phyloP scores from a whole-genome alignment of 2,888 invertebrate genomes.

The Fabriciana adippe region DNA sequence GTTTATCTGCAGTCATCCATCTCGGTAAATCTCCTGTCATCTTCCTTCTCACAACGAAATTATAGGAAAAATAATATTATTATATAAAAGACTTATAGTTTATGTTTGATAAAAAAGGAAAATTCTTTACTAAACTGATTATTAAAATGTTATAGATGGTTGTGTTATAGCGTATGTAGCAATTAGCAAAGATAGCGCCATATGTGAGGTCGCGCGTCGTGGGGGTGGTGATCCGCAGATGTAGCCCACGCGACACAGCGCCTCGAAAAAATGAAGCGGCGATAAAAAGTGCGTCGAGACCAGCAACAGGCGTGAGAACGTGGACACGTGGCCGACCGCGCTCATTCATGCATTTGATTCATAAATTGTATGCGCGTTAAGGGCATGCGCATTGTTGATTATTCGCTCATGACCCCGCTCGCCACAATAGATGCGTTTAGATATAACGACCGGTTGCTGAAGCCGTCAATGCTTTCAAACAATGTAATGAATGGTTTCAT shows the following conservation, averaged over 20 bases:
- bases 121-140: neutral
- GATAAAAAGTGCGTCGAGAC: constrained; percentile 68
- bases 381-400: constrained; percentile 45
- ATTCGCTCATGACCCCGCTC: constrained; percentile 44
- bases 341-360: constrained; percentile 81
- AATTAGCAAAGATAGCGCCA: constrained; percentile 75
- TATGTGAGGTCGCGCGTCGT: constrained; percentile 67
- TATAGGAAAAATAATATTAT: neutral
- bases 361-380: constrained; percentile 65
- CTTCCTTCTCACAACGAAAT: neutral
- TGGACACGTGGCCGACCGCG: constrained; percentile 71
- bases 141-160: constrained; percentile 43
- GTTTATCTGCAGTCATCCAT: constrained; percentile 1
- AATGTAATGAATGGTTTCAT: constrained; percentile 22
- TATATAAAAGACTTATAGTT: neutral
- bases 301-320: constrained; percentile 71
- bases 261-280: constrained; percentile 55
- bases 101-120: neutral
- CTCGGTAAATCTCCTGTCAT: neutral
- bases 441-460: constrained; percentile 21
- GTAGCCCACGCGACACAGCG: constrained; percentile 57
- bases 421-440: constrained; percentile 33
- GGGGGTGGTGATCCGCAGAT: constrained; percentile 74
- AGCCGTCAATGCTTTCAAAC: constrained; percentile 9
- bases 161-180: constrained; percentile 61